Base-by-base conservation (phyloP, 2,888 invertebrate genomes). In the Ichneumon xanthorius region DNA sequence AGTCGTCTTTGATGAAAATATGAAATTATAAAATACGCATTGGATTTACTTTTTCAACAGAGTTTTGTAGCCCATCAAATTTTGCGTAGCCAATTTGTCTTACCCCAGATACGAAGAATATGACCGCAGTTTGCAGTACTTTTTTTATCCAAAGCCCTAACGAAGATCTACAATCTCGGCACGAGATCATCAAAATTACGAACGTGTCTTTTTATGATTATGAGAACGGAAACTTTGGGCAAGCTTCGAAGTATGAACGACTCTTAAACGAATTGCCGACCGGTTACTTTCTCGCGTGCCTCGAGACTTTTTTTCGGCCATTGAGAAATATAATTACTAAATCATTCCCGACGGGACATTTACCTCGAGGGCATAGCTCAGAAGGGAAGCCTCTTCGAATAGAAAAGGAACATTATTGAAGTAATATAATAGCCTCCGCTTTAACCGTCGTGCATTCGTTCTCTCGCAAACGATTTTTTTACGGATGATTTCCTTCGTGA, bases 301-400 rank as follows among this genome's bases (percentile, higher is more conserved):
- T 48, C 30, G 33, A 48, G 45, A n/a, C 19, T 75, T 75, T 55
- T 75, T 63, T 75, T 61, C 45, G 63, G 22, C 48, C 65, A 67
- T 72, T 58, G 19, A 4, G 30, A 55, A 48, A 72, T 72, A 77
- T 78, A 72, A 82, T 72, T 78, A 78, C 48, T 58, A 40, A 72
- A 58, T 55, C 72, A 67, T 58, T 50, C 26, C 26, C 61, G 40
- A 45, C 61, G 48, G 30, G 45, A 22, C 45, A 73, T 61, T 73
- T 73, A 26, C 22, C 22, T 26, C 40, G 45, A 5, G 73, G 14
- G 19, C 30, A 14, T 19, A 37, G n/a, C 45, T 26, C 45, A 45
- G 26, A 73, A 61, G 45, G 73, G 73, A 48, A 48, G 61, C 16
- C 16, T 61, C 48, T 14, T 40, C 16, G 26, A 26, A 22, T 26